Evolutionary conservation across 2,113 vertebrate species (phyloP), one percentile per base, ranked within the genome.

Genomic region (Taurulus bubalis): DNA sequence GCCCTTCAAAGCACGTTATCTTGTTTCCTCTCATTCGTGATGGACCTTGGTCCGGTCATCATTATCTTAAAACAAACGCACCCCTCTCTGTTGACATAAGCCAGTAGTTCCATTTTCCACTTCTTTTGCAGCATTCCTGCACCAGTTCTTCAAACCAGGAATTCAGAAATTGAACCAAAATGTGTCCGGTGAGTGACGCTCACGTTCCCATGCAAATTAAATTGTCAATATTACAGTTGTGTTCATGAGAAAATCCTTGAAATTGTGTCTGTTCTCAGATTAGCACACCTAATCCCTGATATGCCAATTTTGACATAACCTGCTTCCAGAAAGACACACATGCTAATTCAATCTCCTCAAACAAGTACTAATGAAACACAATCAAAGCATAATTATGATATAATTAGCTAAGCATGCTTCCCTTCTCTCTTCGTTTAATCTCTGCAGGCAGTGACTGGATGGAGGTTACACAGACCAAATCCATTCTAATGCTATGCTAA

Each of bases 401-500:
- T 34, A 38, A 62, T 36, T 59, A 8, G 11, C 62, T 18, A 15
- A 83, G 60, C 66, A 4, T 34, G 6, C 20, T 11, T 12, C 45
- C 30, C 32, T 65, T 51, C 30, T 34, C 60, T 82, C 6, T 63
- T 4, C 40, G 20, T 53, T 65, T 51, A 55, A 34, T 24, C 53
- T 75, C 9, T 1, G 28, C 71, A 62, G 55, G 7, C 58, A 14
- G 20, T 47, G 34, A 47, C 34, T 62, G 73, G 8, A n/a, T 30
- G 40, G 64, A 75, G 53, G 34, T 55, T 42, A 71, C 32, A 32
- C 11, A 34, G 45, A 53, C 67, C 66, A 67, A 85, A 72, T 82
- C 55, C 32, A 30, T 56, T 51, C 42, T 26, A 15, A 45, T 45
- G 42, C 42, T 45, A 45, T 45, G 30, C 68, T 73, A 15, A 47